phyloP scores from a whole-genome alignment of 2,797 vertebrate species.

The Lepidocolaptes lacrymiger region DNA sequence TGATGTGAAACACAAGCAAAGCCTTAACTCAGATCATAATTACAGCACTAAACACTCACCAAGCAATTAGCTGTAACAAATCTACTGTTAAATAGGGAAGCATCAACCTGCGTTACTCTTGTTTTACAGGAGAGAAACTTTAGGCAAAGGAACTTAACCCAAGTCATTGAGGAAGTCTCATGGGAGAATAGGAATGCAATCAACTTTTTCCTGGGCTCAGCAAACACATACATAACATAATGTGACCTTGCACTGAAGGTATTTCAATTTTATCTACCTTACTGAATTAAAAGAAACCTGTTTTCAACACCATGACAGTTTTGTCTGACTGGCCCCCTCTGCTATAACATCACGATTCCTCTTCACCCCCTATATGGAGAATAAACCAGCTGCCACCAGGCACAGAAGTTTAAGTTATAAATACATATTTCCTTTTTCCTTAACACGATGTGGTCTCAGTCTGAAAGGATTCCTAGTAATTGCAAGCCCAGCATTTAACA shows the following conservation, averaged over 20 bases:
- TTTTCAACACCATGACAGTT: background rate
- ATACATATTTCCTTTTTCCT: background rate
- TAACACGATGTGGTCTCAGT: background rate
- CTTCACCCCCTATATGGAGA: background rate
- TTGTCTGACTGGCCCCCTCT: background rate
- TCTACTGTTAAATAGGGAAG: conserved; percentile 9
- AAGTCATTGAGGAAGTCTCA: background rate
- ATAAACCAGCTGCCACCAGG: background rate
- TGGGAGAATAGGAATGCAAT: background rate
- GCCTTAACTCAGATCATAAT: conserved; percentile 48
- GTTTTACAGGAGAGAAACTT: conserved; percentile 7
- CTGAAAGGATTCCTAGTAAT: conserved; percentile 30
- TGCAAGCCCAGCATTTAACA: conserved; percentile 43
- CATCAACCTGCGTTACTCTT: background rate
- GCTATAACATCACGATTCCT: background rate
- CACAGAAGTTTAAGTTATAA: conserved; percentile 5
- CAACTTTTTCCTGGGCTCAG: background rate
- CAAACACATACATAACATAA: background rate
- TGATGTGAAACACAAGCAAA: conserved; percentile 63
- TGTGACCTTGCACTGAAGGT: background rate
- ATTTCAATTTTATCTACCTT: background rate
- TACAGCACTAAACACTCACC: conserved; percentile 24
- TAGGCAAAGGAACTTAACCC: background rate
- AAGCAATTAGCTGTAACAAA: conserved; percentile 57
- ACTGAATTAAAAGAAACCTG: conserved; percentile 1